Conservation (phyloP, 2,797 vertebrate genomes). For the Orestias chungarensis region DNA sequence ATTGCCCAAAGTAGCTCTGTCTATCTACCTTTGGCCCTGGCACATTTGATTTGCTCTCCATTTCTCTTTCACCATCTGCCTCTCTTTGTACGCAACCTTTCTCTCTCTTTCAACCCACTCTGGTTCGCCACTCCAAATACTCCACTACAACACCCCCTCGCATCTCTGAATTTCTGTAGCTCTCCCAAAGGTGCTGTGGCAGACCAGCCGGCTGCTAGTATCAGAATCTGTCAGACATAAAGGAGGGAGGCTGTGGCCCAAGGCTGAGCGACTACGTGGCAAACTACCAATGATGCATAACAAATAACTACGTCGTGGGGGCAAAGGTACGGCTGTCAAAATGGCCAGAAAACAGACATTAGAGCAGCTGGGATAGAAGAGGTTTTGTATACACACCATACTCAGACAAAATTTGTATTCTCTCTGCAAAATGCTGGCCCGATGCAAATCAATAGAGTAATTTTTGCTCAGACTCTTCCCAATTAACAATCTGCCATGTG, state of each 20-base stretch:
- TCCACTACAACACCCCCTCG: constrained; percentile 19
- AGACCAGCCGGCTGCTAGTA: constrained; percentile 24
- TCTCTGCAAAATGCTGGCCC: constrained; percentile 33
- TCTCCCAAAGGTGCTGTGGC: constrained; percentile 40
- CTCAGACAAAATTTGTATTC: constrained; percentile 46
- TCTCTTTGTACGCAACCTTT: constrained; percentile 35
- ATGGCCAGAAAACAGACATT: constrained; percentile 23
- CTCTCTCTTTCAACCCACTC: constrained; percentile 41
- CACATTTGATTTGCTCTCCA: constrained; percentile 37
- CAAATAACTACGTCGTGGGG: constrained; percentile 41
- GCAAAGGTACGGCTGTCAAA: constrained; percentile 29
- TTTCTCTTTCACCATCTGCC: constrained; percentile 25
- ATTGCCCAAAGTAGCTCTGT: constrained; percentile 59
- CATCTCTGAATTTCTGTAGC: constrained; percentile 47
- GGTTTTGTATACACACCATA: constrained; percentile 44
- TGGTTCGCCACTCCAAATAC: constrained; percentile 39
- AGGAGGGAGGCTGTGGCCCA: constrained; percentile 13
- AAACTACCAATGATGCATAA: constrained; percentile 26
- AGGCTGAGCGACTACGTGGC: constrained; percentile 27
- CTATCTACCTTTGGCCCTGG: constrained; percentile 45
- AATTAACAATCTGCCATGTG: constrained; percentile 76
- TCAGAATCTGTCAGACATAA: constrained; percentile 37
- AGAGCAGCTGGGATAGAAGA: constrained; percentile 27
- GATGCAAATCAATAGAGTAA: constrained; percentile 78
- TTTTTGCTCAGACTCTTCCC: constrained; percentile 70